A percentile compares a stretch with the other conserved stretches of the same genome.
Conservation (phyloP, 2,113 vertebrate species). For the Sceloporus undulatus region DNA sequence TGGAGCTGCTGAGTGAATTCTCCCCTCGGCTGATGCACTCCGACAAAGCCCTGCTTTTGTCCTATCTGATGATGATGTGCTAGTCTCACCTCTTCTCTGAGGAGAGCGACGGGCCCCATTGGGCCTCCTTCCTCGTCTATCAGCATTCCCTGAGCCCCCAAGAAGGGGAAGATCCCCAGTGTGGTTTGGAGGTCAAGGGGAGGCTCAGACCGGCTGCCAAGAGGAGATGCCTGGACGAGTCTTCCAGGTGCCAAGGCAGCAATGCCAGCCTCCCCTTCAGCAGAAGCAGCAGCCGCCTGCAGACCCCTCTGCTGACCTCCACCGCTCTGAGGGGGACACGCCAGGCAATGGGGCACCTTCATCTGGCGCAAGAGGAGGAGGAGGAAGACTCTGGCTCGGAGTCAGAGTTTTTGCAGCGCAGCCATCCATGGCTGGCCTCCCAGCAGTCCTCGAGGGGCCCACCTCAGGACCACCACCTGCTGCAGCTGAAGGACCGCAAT, state of each 20-base stretch:
- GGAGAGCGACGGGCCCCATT: constrained; percentile 24
- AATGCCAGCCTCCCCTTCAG: constrained; percentile 55
- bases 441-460: neutral
- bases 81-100: constrained; percentile 67
- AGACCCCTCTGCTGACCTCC: constrained; percentile 78
- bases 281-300: constrained; percentile 60
- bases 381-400: constrained; percentile 64
- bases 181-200: neutral
- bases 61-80: constrained; percentile 72
- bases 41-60: constrained; percentile 77
- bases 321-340: constrained; percentile 69
- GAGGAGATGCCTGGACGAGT: constrained; percentile 57
- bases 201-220: constrained; percentile 15
- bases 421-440: too few relatives aligned
- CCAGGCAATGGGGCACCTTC: neutral
- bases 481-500: neutral
- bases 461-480: too few relatives aligned
- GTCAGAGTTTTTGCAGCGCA: constrained; percentile 62
- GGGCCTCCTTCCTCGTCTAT: constrained; percentile 78
- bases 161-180: constrained; percentile 17
- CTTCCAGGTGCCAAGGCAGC: neutral
- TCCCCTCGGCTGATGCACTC: too few relatives aligned
- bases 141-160: constrained; percentile 73
- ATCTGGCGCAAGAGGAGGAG: constrained; percentile 39
- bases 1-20: constrained; percentile 90